Base-by-base conservation (phyloP, 1,140 invertebrate genomes). In the Drosophila kanapiae region DNA sequence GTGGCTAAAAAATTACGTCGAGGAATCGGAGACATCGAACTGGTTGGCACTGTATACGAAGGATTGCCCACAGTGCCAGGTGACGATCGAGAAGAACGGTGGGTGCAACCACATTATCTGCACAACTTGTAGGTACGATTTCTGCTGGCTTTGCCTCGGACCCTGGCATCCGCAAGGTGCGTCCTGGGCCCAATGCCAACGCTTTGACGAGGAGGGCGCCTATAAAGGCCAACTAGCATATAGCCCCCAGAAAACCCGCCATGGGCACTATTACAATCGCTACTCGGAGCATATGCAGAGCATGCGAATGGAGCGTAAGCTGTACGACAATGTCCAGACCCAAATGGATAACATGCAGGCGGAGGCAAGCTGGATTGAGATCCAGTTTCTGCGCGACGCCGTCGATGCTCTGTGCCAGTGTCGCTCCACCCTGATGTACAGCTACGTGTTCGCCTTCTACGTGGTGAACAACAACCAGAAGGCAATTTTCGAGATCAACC, bases 261-360 rank as follows among this genome's bases (percentile, higher is more conserved):
- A 99, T 93, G 93, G 99, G 62, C 99, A 99, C 94, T 99, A 99
- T 93, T 99, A 98, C 93, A 99, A 99, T 94, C 96, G 99, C 47
- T 99, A 99, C 93, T 98, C 99, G 97, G 99, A 99, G 94, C 98
- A 99, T 93, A 98, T 99, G 97, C 97, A 99, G 93, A 98, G 97
- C 78, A 94, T 99, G 68, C 98, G 98, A 93, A 98, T 99, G 94
- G 99, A 99, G 93, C 96, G 97, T 92, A 99, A 99, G 94, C 93
- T 98, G 9, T 98, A 98, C 93, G 97, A 97, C 9, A 96, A 96
- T 54, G 97, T 99, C 9, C 98, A 98, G 93, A 96, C 97, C 87
- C 99, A 99, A 94, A 99, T 99, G 98, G 98, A 99, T 91, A 98
- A 99, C 93, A 99, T 99, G 98, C 98, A 99, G 92, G 97, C 99